Base-by-base conservation (phyloP, 2,888 invertebrate genomes). In the Acanthococcus lagerstroemiae region DNA sequence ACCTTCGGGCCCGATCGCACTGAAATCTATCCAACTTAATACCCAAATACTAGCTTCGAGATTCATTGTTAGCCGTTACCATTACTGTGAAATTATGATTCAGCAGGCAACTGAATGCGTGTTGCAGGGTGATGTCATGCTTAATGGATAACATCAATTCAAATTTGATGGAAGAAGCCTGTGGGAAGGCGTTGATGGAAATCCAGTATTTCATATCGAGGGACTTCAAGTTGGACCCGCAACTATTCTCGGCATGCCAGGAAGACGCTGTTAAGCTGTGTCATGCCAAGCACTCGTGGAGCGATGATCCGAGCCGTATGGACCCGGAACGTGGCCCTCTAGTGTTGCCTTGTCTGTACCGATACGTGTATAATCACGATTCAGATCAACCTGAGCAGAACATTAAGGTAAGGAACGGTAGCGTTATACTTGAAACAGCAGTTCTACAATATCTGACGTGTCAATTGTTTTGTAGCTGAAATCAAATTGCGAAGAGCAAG, bases 181-280 rank as follows among this genome's bases (percentile, higher is more conserved):
- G 99, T 79, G 93, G 95, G 79, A 84, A 87, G 69, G 88, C 93
- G 7, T 80, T 99, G 50, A 80, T 97, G 67, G 93, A 96, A 77
- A 93, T 99, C 73, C 95, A 99, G 75, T 99, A 95, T 77, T 99
- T 99, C 77, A 85, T 97, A 69, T 90, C 94, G 0, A 83, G 99
- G 72, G 92, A 97, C 78, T 99, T 93, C 75, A 92, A 90, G 73
- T 78, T 95, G 55, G 95, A 95, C 77, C 89, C 93, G 0, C 86
- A 86, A 71, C 78, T 99, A 50, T 97, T 91, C 74, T 83, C 85
- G 73, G 86, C 87, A 27, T 99, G 97, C 74, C 88, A 85, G 72
- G 83, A 84, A 69, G 95, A 96, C 78, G 95, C 96, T 2, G 81
- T 83, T 3, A 83, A 82, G 65, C 81, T 86, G 37, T 96, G 95